Evolutionary conservation across 2,797 vertebrate species (phyloP).

Genomic region (Parauchenoglanis ngamensis): DNA sequence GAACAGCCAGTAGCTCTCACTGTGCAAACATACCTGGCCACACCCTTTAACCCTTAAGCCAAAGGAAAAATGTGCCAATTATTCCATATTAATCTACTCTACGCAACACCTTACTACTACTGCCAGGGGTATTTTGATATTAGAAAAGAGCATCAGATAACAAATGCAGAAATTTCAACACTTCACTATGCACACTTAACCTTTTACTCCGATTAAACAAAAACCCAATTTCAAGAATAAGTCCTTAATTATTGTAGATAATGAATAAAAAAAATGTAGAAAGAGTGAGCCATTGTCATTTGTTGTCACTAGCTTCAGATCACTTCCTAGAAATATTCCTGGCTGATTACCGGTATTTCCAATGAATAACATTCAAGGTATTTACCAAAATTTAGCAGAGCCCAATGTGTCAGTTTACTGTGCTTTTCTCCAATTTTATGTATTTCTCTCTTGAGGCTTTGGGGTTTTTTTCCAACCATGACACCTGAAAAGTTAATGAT

Average conservation of each 20-base stretch:
- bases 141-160: too few relatives aligned
- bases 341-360: neutral
- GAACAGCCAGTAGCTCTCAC: constrained; percentile 13
- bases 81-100: too few relatives aligned
- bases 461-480: neutral
- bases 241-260: neutral
- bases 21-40: constrained; percentile 19
- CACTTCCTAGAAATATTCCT: neutral
- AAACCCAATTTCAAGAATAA: neutral
- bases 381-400: neutral
- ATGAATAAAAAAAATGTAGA: neutral
- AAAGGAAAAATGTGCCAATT: neutral
- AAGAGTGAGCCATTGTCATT: neutral
- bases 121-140: too few relatives aligned
- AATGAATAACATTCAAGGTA: neutral
- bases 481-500: neutral
- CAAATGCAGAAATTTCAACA: neutral
- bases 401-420: neutral
- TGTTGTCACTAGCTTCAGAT: neutral
- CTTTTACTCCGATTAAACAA: neutral
- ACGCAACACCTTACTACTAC: neutral
- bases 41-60: constrained; percentile 18
- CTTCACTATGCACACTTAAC: neutral
- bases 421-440: neutral
- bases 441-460: neutral